A percentile compares a stretch with the other conserved stretches of the same genome.
phyloP scores from a whole-genome alignment of 2,797 vertebrate species.

The Cynodonichthys magdalenae region DNA sequence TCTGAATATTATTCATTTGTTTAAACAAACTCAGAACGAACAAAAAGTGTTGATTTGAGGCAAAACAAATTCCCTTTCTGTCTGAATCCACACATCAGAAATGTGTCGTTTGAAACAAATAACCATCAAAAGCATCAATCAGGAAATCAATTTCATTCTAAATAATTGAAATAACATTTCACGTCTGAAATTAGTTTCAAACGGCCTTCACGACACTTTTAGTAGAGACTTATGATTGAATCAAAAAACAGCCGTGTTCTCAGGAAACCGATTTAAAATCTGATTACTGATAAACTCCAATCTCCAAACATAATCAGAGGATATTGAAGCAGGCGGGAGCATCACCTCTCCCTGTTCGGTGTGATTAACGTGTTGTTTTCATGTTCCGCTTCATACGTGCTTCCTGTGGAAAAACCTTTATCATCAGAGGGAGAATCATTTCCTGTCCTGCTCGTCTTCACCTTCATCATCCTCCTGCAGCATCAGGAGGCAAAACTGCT shows the following conservation, averaged over 20 bases:
- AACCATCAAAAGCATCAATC: too few species aligned
- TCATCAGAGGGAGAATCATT: constrained; percentile 24
- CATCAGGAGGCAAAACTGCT: constrained; percentile 35
- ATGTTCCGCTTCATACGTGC: not conserved
- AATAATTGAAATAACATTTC: too few species aligned
- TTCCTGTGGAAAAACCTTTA: constrained; percentile 14
- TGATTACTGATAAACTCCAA: too few species aligned
- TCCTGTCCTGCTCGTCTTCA: constrained; percentile 34
- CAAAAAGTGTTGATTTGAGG: not conserved
- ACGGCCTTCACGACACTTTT: too few species aligned
- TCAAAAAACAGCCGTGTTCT: too few species aligned
- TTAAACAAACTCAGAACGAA: constrained; percentile 10
- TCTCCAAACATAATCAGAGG: not conserved
- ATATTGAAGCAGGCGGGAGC: constrained; percentile 1
- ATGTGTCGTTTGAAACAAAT: too few species aligned
- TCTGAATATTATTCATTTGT: not conserved
- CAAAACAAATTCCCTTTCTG: not conserved
- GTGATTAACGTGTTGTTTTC: not conserved
- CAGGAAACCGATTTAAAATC: too few species aligned
- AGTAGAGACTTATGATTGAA: too few species aligned
- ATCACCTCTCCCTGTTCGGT: constrained; percentile 14
- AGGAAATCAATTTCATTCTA: too few species aligned
- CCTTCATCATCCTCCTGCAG: constrained; percentile 36
- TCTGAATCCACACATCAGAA: not conserved
- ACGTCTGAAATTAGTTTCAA: too few species aligned